These are phyloP conservation scores for Apis dorsata DNA, from an alignment of 1,140 invertebrate genomes.

Conservation along the genomic window DNA sequence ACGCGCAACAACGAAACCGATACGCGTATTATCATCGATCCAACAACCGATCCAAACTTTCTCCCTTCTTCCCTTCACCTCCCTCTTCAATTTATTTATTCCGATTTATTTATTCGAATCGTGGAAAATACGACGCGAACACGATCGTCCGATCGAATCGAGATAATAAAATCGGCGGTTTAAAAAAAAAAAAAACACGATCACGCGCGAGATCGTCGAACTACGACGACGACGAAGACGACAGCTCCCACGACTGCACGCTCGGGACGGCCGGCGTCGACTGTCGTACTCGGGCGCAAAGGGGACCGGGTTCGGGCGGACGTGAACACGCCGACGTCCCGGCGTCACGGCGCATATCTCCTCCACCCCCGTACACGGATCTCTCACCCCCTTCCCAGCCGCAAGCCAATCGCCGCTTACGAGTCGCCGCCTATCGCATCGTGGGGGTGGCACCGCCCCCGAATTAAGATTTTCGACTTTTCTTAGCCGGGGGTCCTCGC, in stretches of 20 bases:
- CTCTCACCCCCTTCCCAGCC: constrained; percentile 69
- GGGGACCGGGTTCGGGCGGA: constrained; percentile 41
- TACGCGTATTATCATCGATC: neutral
- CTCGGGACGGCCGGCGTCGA: constrained; percentile 77
- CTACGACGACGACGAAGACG: constrained; percentile 50
- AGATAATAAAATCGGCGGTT: neutral
- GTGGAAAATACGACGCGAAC: no score
- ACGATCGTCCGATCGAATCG: no score
- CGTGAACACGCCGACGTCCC: constrained; percentile 63
- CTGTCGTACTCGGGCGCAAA: constrained; percentile 63
- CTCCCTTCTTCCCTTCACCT: neutral
- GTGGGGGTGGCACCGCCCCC: constrained; percentile 72
- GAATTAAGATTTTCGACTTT: constrained; percentile 80
- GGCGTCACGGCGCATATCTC: constrained; percentile 71
- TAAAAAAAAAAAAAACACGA: neutral
- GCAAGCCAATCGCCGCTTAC: constrained; percentile 74
- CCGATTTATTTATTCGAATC: neutral
- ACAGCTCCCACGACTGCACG: constrained; percentile 59
- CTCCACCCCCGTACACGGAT: constrained; percentile 62
- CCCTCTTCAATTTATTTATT: no score
- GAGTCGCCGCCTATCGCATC: constrained; percentile 71
- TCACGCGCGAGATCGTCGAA: neutral
- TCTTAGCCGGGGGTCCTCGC: constrained; percentile 55
- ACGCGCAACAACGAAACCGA: neutral
- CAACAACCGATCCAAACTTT: neutral